Conservation (phyloP, 2,888 invertebrate genomes). For the Machimus atricapillus region DNA sequence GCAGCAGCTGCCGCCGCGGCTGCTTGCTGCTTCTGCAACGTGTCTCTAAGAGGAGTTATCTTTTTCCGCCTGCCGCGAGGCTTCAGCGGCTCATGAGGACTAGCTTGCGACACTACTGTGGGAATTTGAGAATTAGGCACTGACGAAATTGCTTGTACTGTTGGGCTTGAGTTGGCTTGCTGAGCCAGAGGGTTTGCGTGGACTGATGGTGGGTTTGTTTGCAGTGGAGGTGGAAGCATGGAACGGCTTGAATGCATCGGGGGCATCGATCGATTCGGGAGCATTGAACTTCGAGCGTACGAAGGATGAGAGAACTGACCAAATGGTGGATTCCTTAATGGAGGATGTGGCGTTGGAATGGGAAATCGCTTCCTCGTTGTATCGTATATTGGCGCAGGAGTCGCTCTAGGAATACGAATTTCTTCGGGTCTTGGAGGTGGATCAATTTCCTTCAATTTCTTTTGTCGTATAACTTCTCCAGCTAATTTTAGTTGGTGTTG, state of each 20-base stretch:
- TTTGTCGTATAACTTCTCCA: constrained; percentile 61
- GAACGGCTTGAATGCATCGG: background rate
- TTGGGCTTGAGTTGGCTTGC: constrained; percentile 35
- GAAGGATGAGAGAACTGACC: background rate
- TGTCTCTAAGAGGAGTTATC: constrained; percentile 61
- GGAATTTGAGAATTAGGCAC: constrained; percentile 38
- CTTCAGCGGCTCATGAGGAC: constrained; percentile 49
- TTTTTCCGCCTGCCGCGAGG: constrained; percentile 62
- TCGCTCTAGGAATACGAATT: constrained; percentile 50
- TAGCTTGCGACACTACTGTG: constrained; percentile 16
- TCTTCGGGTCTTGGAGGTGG: constrained; percentile 37
- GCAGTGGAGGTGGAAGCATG: background rate
- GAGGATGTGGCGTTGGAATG: constrained; percentile 60
- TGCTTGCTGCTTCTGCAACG: constrained; percentile 62
- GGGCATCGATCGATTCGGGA: background rate
- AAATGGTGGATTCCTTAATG: constrained; percentile 44
- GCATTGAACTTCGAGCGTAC: constrained; percentile 6
- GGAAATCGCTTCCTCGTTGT: constrained; percentile 59
- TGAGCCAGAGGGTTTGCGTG: constrained; percentile 18
- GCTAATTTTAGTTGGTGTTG: constrained; percentile 65
- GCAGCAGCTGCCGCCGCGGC: constrained; percentile 66
- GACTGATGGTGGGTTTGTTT: constrained; percentile 44
- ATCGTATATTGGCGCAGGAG: constrained; percentile 62
- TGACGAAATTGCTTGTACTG: constrained; percentile 46
- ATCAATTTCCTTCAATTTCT: constrained; percentile 66